These are phyloP conservation scores for Tympanoctomys barrerae DNA, from an alignment of 2,797 vertebrate genomes.

Conservation along the genomic window DNA sequence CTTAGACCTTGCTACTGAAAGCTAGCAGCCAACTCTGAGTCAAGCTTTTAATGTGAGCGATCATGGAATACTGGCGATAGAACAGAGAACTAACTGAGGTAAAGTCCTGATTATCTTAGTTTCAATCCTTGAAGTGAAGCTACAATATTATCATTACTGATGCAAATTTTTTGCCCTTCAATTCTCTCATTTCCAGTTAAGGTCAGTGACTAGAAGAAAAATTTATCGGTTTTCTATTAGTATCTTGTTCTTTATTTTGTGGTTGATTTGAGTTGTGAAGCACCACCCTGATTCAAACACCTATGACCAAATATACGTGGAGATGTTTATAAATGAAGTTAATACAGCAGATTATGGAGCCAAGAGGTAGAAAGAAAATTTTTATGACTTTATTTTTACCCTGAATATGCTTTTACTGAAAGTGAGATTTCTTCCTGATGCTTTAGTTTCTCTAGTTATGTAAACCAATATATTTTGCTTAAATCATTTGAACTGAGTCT, in stretches of 20 bases:
- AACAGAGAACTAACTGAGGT: background rate
- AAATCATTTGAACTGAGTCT: background rate
- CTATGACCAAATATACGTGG: background rate
- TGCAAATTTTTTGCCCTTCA: background rate
- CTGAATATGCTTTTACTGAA: background rate
- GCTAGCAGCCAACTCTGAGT: background rate
- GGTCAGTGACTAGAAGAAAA: background rate
- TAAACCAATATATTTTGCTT: background rate
- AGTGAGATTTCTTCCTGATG: background rate
- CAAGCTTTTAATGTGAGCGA: background rate
- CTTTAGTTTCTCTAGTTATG: background rate
- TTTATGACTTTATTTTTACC: background rate
- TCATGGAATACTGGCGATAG: background rate
- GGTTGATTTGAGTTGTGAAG: background rate
- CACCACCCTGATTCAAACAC: background rate
- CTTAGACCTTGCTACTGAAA: background rate
- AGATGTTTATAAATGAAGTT: conserved; percentile 4
- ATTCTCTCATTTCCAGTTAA: background rate
- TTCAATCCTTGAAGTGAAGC: background rate
- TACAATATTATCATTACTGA: background rate
- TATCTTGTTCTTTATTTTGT: background rate
- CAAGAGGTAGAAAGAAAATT: background rate
- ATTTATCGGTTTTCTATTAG: background rate
- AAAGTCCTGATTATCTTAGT: background rate
- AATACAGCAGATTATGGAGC: background rate